Evolutionary conservation across 2,797 vertebrate species (phyloP).

Genomic region (Urocyon cinereoargenteus): DNA sequence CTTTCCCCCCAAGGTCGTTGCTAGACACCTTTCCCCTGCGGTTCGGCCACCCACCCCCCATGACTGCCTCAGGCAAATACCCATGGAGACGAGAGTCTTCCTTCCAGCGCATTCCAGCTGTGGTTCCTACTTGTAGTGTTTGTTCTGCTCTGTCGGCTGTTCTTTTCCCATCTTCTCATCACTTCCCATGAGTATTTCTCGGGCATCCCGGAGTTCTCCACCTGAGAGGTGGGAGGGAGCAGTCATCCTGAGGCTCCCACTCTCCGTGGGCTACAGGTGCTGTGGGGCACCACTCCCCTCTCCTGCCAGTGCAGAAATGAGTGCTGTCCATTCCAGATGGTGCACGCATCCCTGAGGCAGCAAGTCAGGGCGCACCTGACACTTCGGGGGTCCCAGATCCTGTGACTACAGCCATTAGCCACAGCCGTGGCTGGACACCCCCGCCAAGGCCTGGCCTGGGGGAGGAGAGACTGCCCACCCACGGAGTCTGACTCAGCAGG

Average conservation of each 20-base stretch:
- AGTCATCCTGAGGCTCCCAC: too few relatives aligned
- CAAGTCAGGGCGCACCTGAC: not conserved
- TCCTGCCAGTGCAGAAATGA: not conserved
- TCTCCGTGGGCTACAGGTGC: too few relatives aligned
- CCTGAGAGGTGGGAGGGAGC: not conserved
- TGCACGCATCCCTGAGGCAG: not conserved
- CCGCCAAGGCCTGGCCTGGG: not conserved
- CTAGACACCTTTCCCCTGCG: not conserved
- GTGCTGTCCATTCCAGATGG: not conserved
- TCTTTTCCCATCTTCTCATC: not conserved
- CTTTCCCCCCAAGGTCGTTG: not conserved
- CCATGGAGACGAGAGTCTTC: not conserved
- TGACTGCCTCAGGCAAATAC: too few relatives aligned
- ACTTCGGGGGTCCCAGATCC: not conserved
- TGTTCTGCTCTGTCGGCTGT: not conserved
- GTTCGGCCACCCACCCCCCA: too few relatives aligned
- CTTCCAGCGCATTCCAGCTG: too few relatives aligned
- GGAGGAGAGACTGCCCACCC: too few relatives aligned
- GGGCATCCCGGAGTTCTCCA: too few relatives aligned
- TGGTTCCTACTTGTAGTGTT: fast-evolving
- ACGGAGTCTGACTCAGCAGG: too few relatives aligned
- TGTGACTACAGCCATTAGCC: not conserved
- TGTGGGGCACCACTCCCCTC: fast-evolving
- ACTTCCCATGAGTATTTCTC: not conserved
- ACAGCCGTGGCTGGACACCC: not conserved